Evolutionary conservation across 2,888 invertebrate species (phyloP).

Genomic region (Villa cingulata): DNA sequence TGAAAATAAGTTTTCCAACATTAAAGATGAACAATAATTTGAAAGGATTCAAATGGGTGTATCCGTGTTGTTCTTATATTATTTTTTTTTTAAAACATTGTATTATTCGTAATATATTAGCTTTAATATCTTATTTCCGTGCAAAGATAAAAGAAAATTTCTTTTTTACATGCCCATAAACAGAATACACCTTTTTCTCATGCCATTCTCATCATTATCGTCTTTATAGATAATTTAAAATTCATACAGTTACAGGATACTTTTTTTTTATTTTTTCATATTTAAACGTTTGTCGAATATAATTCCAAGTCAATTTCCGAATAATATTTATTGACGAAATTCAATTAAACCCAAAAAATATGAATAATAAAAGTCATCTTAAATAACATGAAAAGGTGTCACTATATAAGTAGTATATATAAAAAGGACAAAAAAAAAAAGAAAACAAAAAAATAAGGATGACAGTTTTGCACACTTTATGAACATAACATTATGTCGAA

Average conservation of each 20-base stretch:
- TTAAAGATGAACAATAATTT: background rate
- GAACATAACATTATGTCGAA: too few relatives aligned
- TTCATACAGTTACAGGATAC: too few relatives aligned
- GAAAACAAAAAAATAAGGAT: too few relatives aligned
- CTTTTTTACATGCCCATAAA: background rate
- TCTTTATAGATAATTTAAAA: background rate
- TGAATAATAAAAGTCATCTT: constrained; percentile 15
- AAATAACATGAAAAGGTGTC: constrained; percentile 8
- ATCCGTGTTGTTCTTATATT: background rate
- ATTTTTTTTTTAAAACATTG: too few relatives aligned
- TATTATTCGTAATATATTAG: background rate
- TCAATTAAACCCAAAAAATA: constrained; percentile 14
- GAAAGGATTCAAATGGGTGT: background rate
- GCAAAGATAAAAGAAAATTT: background rate
- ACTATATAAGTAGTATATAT: too few relatives aligned
- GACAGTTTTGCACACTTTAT: too few relatives aligned
- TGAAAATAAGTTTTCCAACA: too few relatives aligned
- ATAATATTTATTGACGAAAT: constrained; percentile 11
- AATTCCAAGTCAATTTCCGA: background rate
- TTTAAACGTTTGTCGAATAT: background rate
- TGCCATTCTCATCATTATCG: background rate
- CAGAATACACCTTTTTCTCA: background rate
- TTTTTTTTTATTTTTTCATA: background rate
- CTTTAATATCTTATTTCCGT: constrained; percentile 8
- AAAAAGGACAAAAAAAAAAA: too few relatives aligned